These are phyloP conservation scores for Pyrgilauda ruficollis DNA, from an alignment of 2,113 vertebrate genomes.

Conservation along the genomic window DNA sequence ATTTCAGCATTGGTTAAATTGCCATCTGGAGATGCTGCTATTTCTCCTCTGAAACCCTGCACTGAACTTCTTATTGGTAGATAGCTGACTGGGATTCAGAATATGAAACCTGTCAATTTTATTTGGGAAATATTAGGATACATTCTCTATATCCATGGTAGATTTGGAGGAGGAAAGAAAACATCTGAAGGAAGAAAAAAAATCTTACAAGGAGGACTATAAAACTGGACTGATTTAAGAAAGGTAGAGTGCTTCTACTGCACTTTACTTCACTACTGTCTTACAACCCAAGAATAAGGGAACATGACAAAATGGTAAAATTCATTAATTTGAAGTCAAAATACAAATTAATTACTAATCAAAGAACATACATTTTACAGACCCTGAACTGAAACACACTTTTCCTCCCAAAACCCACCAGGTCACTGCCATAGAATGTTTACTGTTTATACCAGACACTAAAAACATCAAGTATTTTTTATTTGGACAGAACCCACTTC, in stretches of 20 bases:
- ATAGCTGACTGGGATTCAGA: not conserved
- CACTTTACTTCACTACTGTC: not conserved
- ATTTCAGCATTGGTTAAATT: not conserved
- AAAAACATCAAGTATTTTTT: not conserved
- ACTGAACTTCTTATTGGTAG: not conserved
- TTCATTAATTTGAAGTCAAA: not conserved
- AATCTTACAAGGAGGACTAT: not conserved
- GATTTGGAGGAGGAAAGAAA: not conserved
- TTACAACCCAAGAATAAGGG: not conserved
- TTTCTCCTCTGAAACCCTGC: not conserved
- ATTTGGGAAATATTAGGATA: not conserved
- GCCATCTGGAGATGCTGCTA: not conserved
- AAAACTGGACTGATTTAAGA: not conserved
- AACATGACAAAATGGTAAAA: not conserved
- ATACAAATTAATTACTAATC: not conserved
- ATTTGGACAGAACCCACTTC: not conserved
- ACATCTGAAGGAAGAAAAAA: not conserved
- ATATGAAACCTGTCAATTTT: not conserved
- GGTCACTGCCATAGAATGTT: not conserved
- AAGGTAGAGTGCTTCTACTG: not conserved
- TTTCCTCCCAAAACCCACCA: not conserved
- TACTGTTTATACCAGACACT: not conserved
- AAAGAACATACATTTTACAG: not conserved
- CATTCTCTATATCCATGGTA: not conserved
- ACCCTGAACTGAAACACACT: not conserved